Evolutionary conservation across 2,888 invertebrate genomes (phyloP).

Genomic region (Muscina levida): DNA sequence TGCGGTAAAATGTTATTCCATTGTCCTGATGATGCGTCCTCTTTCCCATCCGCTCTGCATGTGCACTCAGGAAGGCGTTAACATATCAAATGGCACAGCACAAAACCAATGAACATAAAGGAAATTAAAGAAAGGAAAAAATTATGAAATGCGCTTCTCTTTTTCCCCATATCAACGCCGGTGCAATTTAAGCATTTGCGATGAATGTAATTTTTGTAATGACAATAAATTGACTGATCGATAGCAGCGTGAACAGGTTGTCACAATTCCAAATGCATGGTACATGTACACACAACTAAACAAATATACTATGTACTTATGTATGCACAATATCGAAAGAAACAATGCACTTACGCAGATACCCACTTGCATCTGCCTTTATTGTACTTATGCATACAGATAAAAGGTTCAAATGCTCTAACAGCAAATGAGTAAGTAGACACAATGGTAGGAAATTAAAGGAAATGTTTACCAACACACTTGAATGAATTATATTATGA

Average conservation of each 20-base stretch:
- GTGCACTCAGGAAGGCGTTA: too few relatives aligned
- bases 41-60: too few relatives aligned
- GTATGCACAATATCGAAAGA: neutral
- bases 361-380: too few relatives aligned
- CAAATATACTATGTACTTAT: too few relatives aligned
- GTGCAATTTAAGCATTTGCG: neutral
- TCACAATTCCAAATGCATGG: neutral
- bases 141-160: neutral
- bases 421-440: too few relatives aligned
- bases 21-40: conserved; percentile 8
- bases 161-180: neutral
- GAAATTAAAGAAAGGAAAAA: conserved; percentile 18
- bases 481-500: too few relatives aligned
- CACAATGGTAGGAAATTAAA: too few relatives aligned
- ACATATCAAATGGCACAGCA: neutral
- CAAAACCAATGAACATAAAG: conserved; percentile 3
- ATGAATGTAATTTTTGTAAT: conserved; percentile 11
- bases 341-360: neutral
- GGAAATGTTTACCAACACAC: too few relatives aligned
- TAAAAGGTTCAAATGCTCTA: too few relatives aligned
- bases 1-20: neutral
- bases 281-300: neutral
- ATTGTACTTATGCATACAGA: too few relatives aligned
- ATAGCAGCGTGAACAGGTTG: neutral
- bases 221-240: conserved; percentile 21